Evolutionary conservation across 1,140 invertebrate species (phyloP).

Genomic region (Scaptomyza graminum): DNA sequence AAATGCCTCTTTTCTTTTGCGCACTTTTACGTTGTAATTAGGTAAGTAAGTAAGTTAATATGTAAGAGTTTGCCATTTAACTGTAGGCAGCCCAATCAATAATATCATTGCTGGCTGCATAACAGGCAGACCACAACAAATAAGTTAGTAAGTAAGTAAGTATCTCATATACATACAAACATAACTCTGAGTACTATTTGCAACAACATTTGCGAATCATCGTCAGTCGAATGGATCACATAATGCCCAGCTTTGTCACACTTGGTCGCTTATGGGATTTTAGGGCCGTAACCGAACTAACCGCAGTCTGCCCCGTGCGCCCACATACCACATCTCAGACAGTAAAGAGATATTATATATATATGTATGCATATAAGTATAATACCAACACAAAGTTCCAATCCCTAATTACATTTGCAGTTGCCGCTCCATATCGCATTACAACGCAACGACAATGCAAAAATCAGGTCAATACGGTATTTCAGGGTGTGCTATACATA

Average conservation of each 20-base stretch:
- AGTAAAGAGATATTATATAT: not conserved
- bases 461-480: slow-evolving; percentile 80
- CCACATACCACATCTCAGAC: not conserved
- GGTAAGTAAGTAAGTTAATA: not conserved
- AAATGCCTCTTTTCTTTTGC: not conserved
- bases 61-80: not conserved
- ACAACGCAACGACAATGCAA: slow-evolving; percentile 52
- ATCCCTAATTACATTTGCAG: slow-evolving; percentile 25
- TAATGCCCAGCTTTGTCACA: slow-evolving; percentile 74
- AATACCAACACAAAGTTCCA: slow-evolving; percentile 22
- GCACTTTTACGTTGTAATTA: no score
- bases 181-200: slow-evolving; percentile 14
- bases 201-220: slow-evolving; percentile 49
- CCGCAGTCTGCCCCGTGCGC: slow-evolving; percentile 39
- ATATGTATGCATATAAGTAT: slow-evolving; percentile 13
- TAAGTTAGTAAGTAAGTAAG: not conserved
- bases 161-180: not conserved
- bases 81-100: slow-evolving; percentile 9
- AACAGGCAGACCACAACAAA: slow-evolving; percentile 29
- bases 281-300: slow-evolving; percentile 35
- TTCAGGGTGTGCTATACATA: slow-evolving; percentile 45
- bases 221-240: slow-evolving; percentile 50
- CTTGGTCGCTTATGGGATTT: slow-evolving; percentile 60
- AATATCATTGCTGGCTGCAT: slow-evolving; percentile 32
- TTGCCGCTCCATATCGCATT: slow-evolving; percentile 49